Evolutionary conservation across 2,113 vertebrate genomes (phyloP).

Genomic region (Chrysochloris asiatica): DNA sequence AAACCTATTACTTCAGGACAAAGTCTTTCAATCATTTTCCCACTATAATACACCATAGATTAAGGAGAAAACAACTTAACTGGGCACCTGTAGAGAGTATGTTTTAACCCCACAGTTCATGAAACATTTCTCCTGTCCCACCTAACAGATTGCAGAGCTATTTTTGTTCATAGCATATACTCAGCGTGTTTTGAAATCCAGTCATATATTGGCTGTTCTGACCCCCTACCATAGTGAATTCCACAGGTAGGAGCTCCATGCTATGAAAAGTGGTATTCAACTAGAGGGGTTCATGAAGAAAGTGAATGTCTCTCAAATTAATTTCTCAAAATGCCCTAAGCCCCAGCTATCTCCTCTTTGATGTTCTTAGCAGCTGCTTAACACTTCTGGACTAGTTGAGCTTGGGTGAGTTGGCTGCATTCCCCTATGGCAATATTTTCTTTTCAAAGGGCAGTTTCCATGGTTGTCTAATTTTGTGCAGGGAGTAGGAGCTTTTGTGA

Average conservation of each 20-base stretch:
- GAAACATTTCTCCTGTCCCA: not conserved
- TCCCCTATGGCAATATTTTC: constrained; percentile 62
- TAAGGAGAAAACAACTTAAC: not conserved
- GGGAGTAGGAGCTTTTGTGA: constrained; percentile 40
- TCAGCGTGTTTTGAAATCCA: constrained; percentile 50
- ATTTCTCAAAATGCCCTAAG: constrained; percentile 64
- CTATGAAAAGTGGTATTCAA: constrained; percentile 54
- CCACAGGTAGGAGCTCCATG: constrained; percentile 33
- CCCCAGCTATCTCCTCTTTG: not conserved
- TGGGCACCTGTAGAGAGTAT: not conserved
- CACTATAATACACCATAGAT: not conserved
- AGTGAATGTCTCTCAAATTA: constrained; percentile 69
- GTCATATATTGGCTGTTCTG: not conserved
- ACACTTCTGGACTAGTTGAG: constrained; percentile 25
- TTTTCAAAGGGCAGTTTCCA: constrained; percentile 62
- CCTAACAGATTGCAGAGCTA: not conserved
- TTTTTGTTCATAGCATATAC: constrained; percentile 14
- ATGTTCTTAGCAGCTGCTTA: constrained; percentile 37
- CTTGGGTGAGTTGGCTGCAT: constrained; percentile 30
- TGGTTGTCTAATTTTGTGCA: constrained; percentile 63
- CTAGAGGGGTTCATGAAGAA: constrained; percentile 53
- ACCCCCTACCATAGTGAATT: constrained; percentile 45
- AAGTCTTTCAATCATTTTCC: not conserved
- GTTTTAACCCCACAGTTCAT: constrained; percentile 29
- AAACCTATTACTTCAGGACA: not conserved